A percentile compares a stretch with the other conserved stretches of the same genome.
Conservation (phyloP, 1,140 invertebrate genomes). For the Diprion similis region DNA sequence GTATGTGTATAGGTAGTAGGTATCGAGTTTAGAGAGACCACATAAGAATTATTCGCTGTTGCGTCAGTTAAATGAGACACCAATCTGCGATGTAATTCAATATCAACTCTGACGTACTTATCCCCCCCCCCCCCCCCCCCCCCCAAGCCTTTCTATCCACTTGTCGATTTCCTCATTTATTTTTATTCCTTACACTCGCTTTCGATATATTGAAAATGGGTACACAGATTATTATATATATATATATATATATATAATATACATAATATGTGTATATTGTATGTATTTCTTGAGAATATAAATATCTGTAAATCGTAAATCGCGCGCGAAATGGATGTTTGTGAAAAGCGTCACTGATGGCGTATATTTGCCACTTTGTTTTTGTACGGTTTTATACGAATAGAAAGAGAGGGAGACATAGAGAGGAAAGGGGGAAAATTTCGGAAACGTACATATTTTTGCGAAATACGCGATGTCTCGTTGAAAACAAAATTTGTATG, state of each 20-base stretch:
- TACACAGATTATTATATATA: too few relatives aligned
- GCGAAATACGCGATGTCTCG: not conserved
- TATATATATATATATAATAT: too few relatives aligned
- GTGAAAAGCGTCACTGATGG: not conserved
- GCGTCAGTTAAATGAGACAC: not conserved
- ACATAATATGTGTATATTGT: too few relatives aligned
- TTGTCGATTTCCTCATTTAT: too few relatives aligned
- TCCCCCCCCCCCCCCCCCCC: too few relatives aligned
- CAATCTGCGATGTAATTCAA: not conserved
- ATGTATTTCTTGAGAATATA: too few relatives aligned
- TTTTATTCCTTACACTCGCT: too few relatives aligned
- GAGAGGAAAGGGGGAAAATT: not conserved
- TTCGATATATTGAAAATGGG: too few relatives aligned
- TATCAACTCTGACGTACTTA: not conserved
- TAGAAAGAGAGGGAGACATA: not conserved
- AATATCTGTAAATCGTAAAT: not conserved
- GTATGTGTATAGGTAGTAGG: too few relatives aligned
- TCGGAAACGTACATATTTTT: not conserved
- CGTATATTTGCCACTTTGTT: not conserved
- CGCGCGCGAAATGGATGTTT: not conserved
- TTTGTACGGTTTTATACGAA: too few relatives aligned
- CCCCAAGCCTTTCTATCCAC: too few relatives aligned
- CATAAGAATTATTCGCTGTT: not conserved
- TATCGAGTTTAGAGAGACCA: not conserved
- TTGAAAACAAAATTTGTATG: not conserved